phyloP scores from a whole-genome alignment of 1,140 invertebrate species.

The Scaptomyza graminum region DNA sequence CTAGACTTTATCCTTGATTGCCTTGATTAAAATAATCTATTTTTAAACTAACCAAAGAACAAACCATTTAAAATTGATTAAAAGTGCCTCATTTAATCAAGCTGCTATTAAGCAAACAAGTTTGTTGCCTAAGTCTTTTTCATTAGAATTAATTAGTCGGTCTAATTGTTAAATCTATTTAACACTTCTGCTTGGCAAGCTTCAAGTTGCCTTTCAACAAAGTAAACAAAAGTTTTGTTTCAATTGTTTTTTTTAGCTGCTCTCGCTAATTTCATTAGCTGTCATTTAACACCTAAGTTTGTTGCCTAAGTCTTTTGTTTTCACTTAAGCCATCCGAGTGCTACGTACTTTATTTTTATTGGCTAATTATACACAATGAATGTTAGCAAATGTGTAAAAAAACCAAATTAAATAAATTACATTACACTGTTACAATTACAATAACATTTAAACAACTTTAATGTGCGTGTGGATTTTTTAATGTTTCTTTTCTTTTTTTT shows the following conservation, averaged over 20 bases:
- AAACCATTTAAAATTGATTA: neutral
- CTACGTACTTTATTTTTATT: constrained; percentile 53
- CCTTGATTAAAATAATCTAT: neutral
- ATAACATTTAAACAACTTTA: constrained; percentile 64
- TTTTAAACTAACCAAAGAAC: neutral
- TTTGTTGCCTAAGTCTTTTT: constrained; percentile 39
- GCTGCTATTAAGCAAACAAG: neutral
- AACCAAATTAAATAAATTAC: constrained; percentile 64
- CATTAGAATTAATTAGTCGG: neutral
- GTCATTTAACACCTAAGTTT: constrained; percentile 54
- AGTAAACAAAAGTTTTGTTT: neutral
- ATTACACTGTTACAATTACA: constrained; percentile 63
- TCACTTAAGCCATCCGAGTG: constrained; percentile 46
- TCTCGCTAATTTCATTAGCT: constrained; percentile 45
- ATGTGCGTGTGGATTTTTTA: constrained; percentile 63
- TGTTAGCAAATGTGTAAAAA: constrained; percentile 62
- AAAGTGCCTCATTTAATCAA: too few species aligned
- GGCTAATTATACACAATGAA: constrained; percentile 70
- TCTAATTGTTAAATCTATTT: neutral
- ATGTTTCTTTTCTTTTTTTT: constrained; percentile 32
- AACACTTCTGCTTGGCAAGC: neutral
- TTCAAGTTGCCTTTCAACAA: neutral
- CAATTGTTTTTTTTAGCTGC: neutral
- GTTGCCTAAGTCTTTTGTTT: constrained; percentile 79
- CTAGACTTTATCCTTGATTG: neutral